Conservation (phyloP, 2,113 vertebrate genomes). For the Rhinichthys klamathensis region DNA sequence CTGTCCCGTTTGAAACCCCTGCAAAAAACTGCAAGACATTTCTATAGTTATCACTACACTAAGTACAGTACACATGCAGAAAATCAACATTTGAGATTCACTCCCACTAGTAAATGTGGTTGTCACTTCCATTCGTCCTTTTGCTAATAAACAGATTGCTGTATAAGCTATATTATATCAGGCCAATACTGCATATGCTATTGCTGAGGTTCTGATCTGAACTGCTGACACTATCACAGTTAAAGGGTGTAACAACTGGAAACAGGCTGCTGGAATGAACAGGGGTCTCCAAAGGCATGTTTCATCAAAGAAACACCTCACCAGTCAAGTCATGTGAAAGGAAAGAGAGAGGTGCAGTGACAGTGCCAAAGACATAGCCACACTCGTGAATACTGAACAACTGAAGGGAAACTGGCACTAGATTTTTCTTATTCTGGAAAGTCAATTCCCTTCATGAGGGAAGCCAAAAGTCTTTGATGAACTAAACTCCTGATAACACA, state of each 20-base stretch:
- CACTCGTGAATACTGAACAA: neutral
- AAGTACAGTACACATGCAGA: neutral
- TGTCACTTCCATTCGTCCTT: neutral
- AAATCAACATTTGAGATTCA: neutral
- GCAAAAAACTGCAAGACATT: neutral
- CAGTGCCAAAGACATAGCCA: neutral
- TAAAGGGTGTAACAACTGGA: neutral
- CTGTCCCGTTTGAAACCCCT: neutral
- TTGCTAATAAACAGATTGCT: neutral
- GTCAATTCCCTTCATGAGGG: neutral
- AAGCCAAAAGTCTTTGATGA: neutral
- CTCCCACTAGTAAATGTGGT: neutral
- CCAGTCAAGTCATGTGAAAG: slow-evolving; percentile 3
- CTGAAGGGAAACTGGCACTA: neutral
- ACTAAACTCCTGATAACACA: neutral
- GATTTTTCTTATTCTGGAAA: neutral
- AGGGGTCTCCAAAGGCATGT: neutral
- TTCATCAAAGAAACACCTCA: neutral
- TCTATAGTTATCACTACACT: neutral
- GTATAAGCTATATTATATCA: neutral
- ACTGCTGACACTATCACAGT: slow-evolving; percentile 23
- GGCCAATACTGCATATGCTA: neutral
- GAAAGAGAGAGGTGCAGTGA: neutral
- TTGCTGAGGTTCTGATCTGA: neutral
- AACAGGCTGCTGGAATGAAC: slow-evolving; percentile 13